Percentiles rank a stretch among this genome's conserved stretches.
phyloP scores from a whole-genome alignment of 2,797 vertebrate genomes.

The Glossophaga mutica region DNA sequence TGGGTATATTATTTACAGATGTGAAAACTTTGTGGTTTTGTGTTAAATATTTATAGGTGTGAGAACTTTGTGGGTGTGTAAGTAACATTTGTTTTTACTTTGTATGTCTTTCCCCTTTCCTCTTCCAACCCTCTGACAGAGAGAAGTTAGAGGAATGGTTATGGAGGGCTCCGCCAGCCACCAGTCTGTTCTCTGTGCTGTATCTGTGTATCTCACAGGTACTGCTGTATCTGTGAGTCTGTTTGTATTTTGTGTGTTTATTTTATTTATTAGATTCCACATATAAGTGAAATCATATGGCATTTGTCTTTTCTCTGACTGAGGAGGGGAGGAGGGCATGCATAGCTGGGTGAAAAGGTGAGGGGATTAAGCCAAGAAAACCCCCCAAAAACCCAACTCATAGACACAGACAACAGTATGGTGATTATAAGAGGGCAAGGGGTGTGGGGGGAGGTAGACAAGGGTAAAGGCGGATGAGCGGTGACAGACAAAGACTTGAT shows the following conservation, averaged over 20 bases:
- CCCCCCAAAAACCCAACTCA: not conserved
- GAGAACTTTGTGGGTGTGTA: slow-evolving; percentile 6
- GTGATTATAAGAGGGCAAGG: not conserved
- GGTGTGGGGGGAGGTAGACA: not conserved
- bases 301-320: not conserved
- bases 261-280: not conserved
- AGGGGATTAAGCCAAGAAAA: not conserved
- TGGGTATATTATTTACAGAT: not conserved
- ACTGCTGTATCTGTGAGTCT: not conserved
- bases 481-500: not conserved
- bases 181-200: not conserved
- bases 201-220: too few relatives aligned
- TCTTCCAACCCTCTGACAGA: not conserved
- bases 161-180: not conserved
- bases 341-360: not conserved
- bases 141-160: not conserved
- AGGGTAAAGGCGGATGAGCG: not conserved
- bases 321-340: not conserved
- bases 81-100: not conserved
- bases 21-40: not conserved
- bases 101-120: not conserved
- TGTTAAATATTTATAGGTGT: not conserved
- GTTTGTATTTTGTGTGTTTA: not conserved
- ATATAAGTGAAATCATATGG: not conserved
- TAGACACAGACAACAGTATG: not conserved